A percentile compares a stretch with the other conserved stretches of the same genome.
phyloP scores from a whole-genome alignment of 2,113 vertebrate genomes.

The Crotalus horridus region DNA sequence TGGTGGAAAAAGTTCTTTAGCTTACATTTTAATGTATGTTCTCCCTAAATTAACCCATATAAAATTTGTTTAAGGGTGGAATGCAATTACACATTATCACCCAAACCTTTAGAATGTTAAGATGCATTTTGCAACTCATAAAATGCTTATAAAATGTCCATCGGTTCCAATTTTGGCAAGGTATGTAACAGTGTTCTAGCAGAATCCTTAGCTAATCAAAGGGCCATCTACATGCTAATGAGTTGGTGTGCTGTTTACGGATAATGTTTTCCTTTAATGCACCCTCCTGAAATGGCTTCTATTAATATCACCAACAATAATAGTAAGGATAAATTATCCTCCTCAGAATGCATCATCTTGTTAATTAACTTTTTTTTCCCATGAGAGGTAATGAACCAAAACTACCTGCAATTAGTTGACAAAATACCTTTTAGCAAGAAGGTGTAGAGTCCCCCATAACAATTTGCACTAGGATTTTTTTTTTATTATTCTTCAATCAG shows the following conservation, averaged over 20 bases:
- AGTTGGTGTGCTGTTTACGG: not conserved
- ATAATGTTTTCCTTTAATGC: constrained; percentile 38
- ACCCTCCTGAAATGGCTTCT: not conserved
- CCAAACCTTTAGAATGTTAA: not conserved
- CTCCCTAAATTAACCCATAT: not conserved
- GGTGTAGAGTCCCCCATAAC: not conserved
- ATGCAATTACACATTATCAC: not conserved
- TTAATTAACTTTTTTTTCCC: constrained; percentile 14
- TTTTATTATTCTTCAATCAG: not conserved
- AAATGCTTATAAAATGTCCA: not conserved
- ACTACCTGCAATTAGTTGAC: not conserved
- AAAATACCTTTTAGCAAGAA: constrained; percentile 1
- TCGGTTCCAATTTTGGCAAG: not conserved
- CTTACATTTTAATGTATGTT: not conserved
- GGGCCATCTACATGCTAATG: not conserved
- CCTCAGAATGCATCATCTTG: not conserved
- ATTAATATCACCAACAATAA: constrained; percentile 25
- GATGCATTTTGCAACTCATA: not conserved
- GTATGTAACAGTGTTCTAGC: not conserved
- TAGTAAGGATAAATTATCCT: constrained; percentile 12
- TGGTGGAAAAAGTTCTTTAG: not conserved
- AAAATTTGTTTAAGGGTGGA: not conserved
- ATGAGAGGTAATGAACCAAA: not conserved
- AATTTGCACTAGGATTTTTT: not conserved
- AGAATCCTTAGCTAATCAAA: not conserved